Conservation (phyloP, 2,113 vertebrate genomes). For the Pelecanoides urinatrix region DNA sequence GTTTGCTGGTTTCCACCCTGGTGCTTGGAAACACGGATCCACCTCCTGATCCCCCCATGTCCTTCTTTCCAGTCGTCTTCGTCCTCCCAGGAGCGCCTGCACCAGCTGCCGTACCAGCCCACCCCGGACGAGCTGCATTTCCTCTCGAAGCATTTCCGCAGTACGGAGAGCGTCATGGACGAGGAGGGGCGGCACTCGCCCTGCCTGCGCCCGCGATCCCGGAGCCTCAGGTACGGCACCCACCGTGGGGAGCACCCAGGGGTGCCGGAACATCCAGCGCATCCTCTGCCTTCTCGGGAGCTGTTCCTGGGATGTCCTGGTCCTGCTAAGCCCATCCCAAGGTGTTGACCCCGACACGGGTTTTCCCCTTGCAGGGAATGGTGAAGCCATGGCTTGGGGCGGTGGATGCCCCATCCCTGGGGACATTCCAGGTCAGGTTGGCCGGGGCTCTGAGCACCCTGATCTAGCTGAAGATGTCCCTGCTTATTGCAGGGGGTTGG, state of each 20-base stretch:
- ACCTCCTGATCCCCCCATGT: background rate
- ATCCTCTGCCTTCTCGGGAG: background rate
- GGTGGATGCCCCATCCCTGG: background rate
- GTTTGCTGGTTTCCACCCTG: background rate
- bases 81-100: conserved; percentile 94
- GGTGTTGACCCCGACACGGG: rapidly evolving
- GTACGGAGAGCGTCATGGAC: conserved; percentile 86
- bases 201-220: conserved; percentile 86
- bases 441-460: background rate
- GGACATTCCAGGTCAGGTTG: background rate
- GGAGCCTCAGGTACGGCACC: conserved; percentile 88
- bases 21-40: rapidly evolving
- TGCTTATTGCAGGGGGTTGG: background rate
- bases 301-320: background rate
- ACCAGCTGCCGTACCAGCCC: conserved; percentile 97
- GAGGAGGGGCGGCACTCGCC: conserved; percentile 86
- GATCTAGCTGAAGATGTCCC: background rate
- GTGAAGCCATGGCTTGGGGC: background rate
- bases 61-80: conserved; percentile 86
- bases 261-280: background rate
- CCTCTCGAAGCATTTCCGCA: conserved; percentile 96
- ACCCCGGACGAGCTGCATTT: conserved; percentile 96
- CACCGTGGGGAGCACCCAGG: rapidly evolving
- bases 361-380: background rate
- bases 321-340: background rate